Percentiles rank a stretch among this genome's conserved stretches.
phyloP scores from a whole-genome alignment of 2,888 invertebrate genomes.

The Brenthis daphne region DNA sequence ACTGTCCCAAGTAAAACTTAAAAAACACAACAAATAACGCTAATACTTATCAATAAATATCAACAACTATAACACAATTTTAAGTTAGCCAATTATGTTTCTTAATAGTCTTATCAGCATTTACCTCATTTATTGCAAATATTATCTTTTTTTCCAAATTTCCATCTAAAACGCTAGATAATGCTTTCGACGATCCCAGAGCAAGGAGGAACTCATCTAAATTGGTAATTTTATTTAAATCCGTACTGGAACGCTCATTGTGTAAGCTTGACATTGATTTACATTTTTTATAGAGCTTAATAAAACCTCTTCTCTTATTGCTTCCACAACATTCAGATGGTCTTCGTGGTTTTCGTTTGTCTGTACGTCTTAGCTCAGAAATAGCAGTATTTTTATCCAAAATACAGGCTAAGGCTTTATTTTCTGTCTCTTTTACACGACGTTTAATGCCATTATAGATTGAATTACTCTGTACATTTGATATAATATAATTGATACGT shows the following conservation, averaged over 20 bases:
- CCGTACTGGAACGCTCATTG: constrained; percentile 47
- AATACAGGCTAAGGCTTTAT: neutral
- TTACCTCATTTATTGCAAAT: constrained; percentile 59
- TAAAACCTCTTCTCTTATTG: constrained; percentile 46
- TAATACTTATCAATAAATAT: too few species aligned
- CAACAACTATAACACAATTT: too few species aligned
- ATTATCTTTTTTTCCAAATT: constrained; percentile 55
- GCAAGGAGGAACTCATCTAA: constrained; percentile 68
- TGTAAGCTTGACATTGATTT: constrained; percentile 58
- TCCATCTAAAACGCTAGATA: constrained; percentile 59
- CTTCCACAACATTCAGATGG: constrained; percentile 16
- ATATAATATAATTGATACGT: neutral
- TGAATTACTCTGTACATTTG: constrained; percentile 14
- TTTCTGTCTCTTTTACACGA: neutral
- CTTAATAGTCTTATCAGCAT: neutral
- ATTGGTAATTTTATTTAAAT: constrained; percentile 57
- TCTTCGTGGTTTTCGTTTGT: constrained; percentile 21
- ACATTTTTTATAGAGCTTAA: constrained; percentile 61
- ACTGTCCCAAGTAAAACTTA: too few species aligned
- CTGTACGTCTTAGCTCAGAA: constrained; percentile 7
- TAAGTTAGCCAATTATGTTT: too few species aligned
- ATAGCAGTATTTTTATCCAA: neutral
- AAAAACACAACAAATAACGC: too few species aligned
- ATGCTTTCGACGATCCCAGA: constrained; percentile 56
- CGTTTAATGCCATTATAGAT: constrained; percentile 14